These are phyloP conservation scores for Rhabditoides inermis DNA, from an alignment of 2,888 invertebrate species.

Conservation along the genomic window DNA sequence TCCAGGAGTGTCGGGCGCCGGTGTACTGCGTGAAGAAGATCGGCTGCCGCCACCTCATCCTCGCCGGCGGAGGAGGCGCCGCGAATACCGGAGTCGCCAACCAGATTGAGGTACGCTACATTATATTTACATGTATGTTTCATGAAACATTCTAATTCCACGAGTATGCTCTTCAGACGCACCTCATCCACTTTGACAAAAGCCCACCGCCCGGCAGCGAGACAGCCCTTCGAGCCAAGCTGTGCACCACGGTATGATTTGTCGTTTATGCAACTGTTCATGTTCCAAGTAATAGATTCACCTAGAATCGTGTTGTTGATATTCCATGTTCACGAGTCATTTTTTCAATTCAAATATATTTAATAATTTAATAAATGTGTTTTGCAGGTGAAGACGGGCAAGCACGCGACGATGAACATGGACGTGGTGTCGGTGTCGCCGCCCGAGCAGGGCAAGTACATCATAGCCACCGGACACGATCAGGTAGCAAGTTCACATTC, in stretches of 20 bases:
- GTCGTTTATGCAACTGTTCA: neutral
- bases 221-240: too few species aligned
- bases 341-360: neutral
- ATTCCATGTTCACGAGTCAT: too few species aligned
- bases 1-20: slow-evolving; percentile 28
- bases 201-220: too few species aligned
- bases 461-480: slow-evolving; percentile 48
- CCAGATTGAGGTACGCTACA: slow-evolving; percentile 67
- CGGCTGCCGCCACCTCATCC: slow-evolving; percentile 63
- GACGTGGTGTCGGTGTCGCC: slow-evolving; percentile 28
- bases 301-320: too few species aligned
- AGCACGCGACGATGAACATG: slow-evolving; percentile 48
- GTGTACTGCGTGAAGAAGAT: slow-evolving; percentile 39
- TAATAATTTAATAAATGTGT: neutral
- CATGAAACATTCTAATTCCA: too few species aligned
- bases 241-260: neutral
- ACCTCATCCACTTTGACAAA: too few species aligned
- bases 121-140: too few species aligned
- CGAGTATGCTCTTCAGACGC: too few species aligned
- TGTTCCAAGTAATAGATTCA: too few species aligned
- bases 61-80: slow-evolving; percentile 92
- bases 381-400: slow-evolving; percentile 33
- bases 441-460: slow-evolving; percentile 24
- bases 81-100: slow-evolving; percentile 94
- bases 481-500: too few species aligned